Conservation (phyloP, 2,797 vertebrate genomes). For the Salmo trutta region DNA sequence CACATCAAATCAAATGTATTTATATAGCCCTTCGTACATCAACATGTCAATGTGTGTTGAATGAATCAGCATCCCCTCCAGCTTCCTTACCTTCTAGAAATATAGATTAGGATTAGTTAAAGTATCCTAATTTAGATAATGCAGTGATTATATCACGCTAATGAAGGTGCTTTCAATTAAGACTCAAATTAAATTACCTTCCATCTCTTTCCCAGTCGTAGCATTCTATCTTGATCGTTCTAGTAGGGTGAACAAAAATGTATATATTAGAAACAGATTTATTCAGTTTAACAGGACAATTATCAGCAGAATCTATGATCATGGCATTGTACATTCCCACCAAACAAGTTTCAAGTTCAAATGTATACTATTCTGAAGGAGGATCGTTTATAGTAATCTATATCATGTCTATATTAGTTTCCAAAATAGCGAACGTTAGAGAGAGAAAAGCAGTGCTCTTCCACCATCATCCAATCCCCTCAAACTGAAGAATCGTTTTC, state of each 20-base stretch:
- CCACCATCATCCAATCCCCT: background rate
- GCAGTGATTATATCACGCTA: background rate
- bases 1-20: too few species aligned
- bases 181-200: constrained; percentile 71
- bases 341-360: background rate
- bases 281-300: background rate
- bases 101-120: constrained; percentile 33
- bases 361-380: background rate
- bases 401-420: background rate
- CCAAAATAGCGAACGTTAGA: background rate
- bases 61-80: background rate
- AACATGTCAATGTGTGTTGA: constrained; percentile 8
- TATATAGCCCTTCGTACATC: too few species aligned
- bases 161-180: background rate
- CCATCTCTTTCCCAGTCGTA: constrained; percentile 91
- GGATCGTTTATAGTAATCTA: background rate
- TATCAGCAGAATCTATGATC: background rate
- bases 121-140: background rate
- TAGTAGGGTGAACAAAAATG: constrained; percentile 42
- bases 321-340: background rate
- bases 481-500: constrained; percentile 38
- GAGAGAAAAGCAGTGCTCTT: background rate
- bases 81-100: constrained; percentile 44
- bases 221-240: constrained; percentile 88
- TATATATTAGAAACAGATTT: background rate